Evolutionary conservation across 92 coral and sea anemone species (phyloP).

Genomic region (Pocillopora grandis): DNA sequence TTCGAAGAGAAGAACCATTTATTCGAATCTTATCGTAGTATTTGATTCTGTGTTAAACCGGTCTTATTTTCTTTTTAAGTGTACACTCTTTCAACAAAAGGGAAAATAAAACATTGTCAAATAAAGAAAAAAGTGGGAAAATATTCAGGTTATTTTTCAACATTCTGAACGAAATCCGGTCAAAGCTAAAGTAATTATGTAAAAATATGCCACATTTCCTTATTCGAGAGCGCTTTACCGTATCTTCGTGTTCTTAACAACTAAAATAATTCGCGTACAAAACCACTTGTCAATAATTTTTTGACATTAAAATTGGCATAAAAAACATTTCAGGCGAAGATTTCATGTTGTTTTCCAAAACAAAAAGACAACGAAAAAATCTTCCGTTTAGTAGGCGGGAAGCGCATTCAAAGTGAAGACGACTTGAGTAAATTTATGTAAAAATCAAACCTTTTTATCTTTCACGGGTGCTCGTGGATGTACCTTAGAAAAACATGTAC

Average conservation of each 20-base stretch:
- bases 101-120: not conserved
- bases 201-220: not conserved
- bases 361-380: not conserved
- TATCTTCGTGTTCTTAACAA: not conserved
- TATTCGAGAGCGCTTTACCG: not conserved
- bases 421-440: conserved; percentile 6
- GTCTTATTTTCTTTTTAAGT: not conserved
- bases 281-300: not conserved
- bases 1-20: not conserved
- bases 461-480: not conserved
- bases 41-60: not conserved
- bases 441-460: not conserved
- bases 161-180: conserved; percentile 9
- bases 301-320: not conserved
- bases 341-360: not conserved
- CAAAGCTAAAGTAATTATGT: not conserved
- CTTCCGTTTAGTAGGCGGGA: conserved; percentile 24
- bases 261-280: not conserved
- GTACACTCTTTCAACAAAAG: not conserved
- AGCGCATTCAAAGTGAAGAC: conserved; percentile 19
- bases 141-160: not conserved
- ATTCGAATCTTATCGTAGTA: not conserved
- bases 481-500: not conserved
- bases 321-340: not conserved
- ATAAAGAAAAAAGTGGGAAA: not conserved